Evolutionary conservation across 2,888 invertebrate genomes (phyloP).

Genomic region (Masnerella sp.): DNA sequence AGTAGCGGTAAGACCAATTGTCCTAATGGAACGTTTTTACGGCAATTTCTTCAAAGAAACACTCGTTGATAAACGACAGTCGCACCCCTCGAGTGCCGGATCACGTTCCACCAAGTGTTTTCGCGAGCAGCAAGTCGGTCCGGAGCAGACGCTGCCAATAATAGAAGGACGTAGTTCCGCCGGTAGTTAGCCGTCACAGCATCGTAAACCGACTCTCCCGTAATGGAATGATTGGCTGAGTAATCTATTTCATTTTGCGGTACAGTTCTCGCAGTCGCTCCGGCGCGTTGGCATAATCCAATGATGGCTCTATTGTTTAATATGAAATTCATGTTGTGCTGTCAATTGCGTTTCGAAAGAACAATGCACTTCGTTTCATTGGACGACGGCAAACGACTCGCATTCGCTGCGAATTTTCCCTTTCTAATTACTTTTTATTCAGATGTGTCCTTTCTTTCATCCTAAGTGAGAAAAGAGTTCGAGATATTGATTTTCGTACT

Average conservation of each 20-base stretch:
- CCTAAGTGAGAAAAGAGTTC: no score
- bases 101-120: constrained; percentile 40
- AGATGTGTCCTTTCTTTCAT: no score
- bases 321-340: constrained; percentile 29
- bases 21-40: background rate
- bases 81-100: constrained; percentile 16
- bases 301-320: constrained; percentile 58
- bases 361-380: constrained; percentile 23
- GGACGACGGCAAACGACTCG: background rate
- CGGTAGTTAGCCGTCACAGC: constrained; percentile 56
- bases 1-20: background rate
- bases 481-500: no score
- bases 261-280: constrained; percentile 27
- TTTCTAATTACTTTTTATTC: constrained; percentile 17
- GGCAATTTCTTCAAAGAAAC: constrained; percentile 14
- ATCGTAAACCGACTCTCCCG: constrained; percentile 40
- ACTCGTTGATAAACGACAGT: constrained; percentile 27
- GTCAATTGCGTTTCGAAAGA: constrained; percentile 44
- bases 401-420: background rate
- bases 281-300: constrained; percentile 49
- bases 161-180: constrained; percentile 63
- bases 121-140: constrained; percentile 30
- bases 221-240: constrained; percentile 72
- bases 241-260: constrained; percentile 67
- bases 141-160: constrained; percentile 46